Percentiles rank a stretch among this genome's conserved stretches.
phyloP scores from a whole-genome alignment of 1,140 invertebrate genomes.

The Orius insidiosus region DNA sequence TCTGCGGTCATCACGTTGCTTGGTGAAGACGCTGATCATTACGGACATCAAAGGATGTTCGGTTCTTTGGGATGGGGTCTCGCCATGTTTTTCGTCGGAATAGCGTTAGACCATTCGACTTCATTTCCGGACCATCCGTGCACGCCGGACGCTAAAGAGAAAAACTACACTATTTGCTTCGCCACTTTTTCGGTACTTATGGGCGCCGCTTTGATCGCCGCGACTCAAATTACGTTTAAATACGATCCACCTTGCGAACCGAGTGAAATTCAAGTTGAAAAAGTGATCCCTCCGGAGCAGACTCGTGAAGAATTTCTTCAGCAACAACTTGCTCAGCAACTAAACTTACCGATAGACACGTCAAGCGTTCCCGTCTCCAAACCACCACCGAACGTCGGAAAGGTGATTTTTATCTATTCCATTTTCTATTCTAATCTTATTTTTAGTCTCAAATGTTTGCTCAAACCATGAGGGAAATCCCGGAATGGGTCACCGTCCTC shows the following conservation, averaged over 20 bases:
- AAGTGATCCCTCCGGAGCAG: constrained; percentile 26
- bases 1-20: constrained; percentile 84
- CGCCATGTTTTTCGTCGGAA: constrained; percentile 97
- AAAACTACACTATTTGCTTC: constrained; percentile 98
- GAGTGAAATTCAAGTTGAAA: constrained; percentile 18
- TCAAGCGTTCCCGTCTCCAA: constrained; percentile 28
- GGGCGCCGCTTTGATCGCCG: constrained; percentile 82
- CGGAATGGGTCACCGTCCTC: constrained; percentile 81
- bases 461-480: constrained; percentile 75
- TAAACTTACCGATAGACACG: constrained; percentile 55
- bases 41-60: constrained; percentile 97
- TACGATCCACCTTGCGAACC: constrained; percentile 37
- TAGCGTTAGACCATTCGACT: constrained; percentile 92
- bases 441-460: constrained; percentile 80
- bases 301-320: constrained; percentile 54
- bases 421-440: constrained; percentile 19
- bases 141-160: constrained; percentile 68
- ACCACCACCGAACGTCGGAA: constrained; percentile 31
- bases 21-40: constrained; percentile 80
- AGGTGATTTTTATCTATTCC: too few relatives aligned
- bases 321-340: constrained; percentile 59
- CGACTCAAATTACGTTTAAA: constrained; percentile 75
- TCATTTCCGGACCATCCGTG: constrained; percentile 81
- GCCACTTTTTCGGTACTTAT: constrained; percentile 94
- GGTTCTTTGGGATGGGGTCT: constrained; percentile 95